These are phyloP conservation scores for Squalus acanthias DNA, from an alignment of 2,797 vertebrate genomes.

Conservation along the genomic window DNA sequence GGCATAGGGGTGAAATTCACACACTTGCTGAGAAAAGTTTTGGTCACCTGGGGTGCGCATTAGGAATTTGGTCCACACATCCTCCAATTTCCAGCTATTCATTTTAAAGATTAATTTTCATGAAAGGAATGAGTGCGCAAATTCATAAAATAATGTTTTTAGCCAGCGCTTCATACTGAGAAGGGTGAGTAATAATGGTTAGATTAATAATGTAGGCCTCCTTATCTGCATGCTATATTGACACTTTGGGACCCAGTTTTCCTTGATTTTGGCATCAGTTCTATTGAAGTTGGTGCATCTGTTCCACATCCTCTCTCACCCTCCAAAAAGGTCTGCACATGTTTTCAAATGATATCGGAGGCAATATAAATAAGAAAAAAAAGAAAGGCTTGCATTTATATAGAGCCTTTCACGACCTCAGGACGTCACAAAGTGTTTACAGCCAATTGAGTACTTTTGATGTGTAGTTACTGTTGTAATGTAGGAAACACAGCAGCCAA, in stretches of 20 bases:
- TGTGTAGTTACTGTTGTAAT: not conserved
- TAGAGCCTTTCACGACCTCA: not conserved
- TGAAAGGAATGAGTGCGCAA: not conserved
- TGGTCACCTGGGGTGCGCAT: not conserved
- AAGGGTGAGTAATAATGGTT: too few relatives aligned
- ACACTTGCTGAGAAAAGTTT: not conserved
- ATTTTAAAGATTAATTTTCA: not conserved
- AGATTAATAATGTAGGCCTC: too few relatives aligned
- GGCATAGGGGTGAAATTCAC: not conserved
- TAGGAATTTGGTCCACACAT: not conserved
- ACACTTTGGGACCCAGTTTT: too few relatives aligned
- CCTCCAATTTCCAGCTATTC: not conserved
- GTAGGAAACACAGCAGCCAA: not conserved
- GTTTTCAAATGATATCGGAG: not conserved
- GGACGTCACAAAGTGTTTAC: not conserved
- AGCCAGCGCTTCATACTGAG: too few relatives aligned
- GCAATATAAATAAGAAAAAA: not conserved
- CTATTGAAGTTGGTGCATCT: not conserved
- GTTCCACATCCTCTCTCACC: not conserved
- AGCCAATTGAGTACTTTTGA: not conserved
- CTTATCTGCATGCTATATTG: too few relatives aligned
- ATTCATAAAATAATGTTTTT: not conserved
- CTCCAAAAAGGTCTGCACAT: not conserved
- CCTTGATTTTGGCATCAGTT: too few relatives aligned
- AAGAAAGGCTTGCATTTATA: too few relatives aligned